These are phyloP conservation scores for Sphaerophoria rueppellii DNA, from an alignment of 2,888 invertebrate species.

Conservation along the genomic window DNA sequence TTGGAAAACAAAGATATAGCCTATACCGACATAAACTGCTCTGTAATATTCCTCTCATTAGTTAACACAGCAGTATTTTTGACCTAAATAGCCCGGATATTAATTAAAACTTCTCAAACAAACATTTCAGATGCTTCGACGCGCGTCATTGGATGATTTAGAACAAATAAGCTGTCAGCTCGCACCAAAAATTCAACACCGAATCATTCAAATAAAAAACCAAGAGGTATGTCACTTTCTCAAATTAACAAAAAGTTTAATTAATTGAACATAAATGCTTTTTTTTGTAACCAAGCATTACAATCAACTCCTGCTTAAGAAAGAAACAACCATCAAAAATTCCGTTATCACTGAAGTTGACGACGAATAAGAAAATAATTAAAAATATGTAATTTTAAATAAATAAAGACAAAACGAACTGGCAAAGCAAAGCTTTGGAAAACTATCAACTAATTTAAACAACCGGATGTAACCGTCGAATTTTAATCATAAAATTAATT, in stretches of 20 bases:
- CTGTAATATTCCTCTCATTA: too few relatives aligned
- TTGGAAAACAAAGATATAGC: too few relatives aligned
- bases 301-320: slow-evolving; percentile 79
- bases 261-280: background rate
- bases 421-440: slow-evolving; percentile 20
- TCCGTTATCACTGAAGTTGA: slow-evolving; percentile 88
- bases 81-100: too few relatives aligned
- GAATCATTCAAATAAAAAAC: slow-evolving; percentile 89
- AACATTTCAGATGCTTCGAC: slow-evolving; percentile 84
- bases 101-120: background rate
- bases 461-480: background rate
- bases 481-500: slow-evolving; percentile 41
- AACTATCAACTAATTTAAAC: slow-evolving; percentile 2
- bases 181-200: slow-evolving; percentile 90
- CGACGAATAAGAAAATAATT: slow-evolving; percentile 81
- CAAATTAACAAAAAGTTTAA: too few relatives aligned
- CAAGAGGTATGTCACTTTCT: slow-evolving; percentile 86
- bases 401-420: slow-evolving; percentile 51
- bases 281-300: slow-evolving; percentile 77
- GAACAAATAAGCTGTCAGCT: slow-evolving; percentile 92
- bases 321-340: slow-evolving; percentile 84
- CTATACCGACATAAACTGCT: too few relatives aligned
- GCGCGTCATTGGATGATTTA: slow-evolving; percentile 90
- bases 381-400: background rate
- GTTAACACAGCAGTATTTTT: too few relatives aligned